Conservation (phyloP, 1,140 invertebrate species). For the Zophobas atratus region DNA sequence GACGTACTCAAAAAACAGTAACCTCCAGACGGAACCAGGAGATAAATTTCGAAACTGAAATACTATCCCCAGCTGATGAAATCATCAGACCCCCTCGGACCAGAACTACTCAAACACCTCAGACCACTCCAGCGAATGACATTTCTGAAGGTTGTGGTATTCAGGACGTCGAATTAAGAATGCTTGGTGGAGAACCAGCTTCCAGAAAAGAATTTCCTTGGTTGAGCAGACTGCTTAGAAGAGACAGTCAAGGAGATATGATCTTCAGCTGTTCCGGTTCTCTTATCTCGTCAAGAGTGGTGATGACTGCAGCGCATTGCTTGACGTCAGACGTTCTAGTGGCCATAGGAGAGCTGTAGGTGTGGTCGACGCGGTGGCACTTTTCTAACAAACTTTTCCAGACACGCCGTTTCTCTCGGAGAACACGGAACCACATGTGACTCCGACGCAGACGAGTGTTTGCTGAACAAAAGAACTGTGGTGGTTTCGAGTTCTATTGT, state of each 20-base stretch:
- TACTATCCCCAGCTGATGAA: too few species aligned
- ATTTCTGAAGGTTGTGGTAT: background rate
- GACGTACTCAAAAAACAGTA: background rate
- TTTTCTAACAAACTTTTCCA: conserved; percentile 33
- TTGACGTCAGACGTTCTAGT: conserved; percentile 56
- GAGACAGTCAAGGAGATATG: conserved; percentile 50
- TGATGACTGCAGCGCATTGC: conserved; percentile 74
- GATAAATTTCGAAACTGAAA: too few species aligned
- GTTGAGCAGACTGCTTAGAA: conserved; percentile 62
- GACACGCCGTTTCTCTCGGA: conserved; percentile 68
- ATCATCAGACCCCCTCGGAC: too few species aligned
- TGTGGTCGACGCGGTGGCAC: background rate
- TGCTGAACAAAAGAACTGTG: conserved; percentile 68
- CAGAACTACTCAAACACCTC: too few species aligned
- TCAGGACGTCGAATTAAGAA: background rate
- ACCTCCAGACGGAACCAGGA: too few species aligned
- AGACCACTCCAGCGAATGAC: too few species aligned
- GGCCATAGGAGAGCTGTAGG: conserved; percentile 57
- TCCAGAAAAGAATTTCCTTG: conserved; percentile 72
- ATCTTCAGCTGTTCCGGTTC: conserved; percentile 69
- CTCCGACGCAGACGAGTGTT: conserved; percentile 57
- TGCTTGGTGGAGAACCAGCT: conserved; percentile 53
- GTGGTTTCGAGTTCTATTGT: conserved; percentile 68
- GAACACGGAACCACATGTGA: conserved; percentile 71
- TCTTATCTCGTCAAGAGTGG: conserved; percentile 69